Evolutionary conservation across 2,797 vertebrate genomes (phyloP).

Genomic region (Ceyx erithaca): DNA sequence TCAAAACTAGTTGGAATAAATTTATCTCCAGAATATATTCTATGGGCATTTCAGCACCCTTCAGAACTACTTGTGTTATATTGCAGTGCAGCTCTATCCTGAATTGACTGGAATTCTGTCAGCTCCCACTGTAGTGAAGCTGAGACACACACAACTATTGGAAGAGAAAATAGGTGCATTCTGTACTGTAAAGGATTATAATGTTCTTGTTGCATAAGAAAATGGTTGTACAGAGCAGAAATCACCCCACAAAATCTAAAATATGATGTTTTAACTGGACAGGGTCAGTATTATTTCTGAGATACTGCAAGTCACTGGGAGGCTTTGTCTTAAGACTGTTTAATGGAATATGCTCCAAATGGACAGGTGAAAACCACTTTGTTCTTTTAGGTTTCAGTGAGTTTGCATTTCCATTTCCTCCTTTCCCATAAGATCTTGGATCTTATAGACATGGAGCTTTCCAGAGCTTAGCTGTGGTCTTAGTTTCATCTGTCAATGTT

Average conservation of each 20-base stretch:
- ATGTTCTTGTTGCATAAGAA: neutral
- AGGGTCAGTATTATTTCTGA: neutral
- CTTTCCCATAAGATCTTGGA: neutral
- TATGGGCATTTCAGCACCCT: neutral
- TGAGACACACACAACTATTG: neutral
- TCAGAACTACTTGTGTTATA: neutral
- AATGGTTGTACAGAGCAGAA: neutral
- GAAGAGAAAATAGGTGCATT: neutral
- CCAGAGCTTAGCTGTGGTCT: neutral
- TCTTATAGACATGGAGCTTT: neutral
- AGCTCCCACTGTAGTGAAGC: neutral
- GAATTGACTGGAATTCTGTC: neutral
- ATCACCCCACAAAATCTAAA: neutral
- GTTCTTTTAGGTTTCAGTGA: neutral
- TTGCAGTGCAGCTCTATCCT: neutral
- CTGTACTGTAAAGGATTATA: neutral
- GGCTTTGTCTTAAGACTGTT: rapidly evolving
- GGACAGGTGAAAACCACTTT: neutral
- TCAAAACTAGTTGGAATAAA: neutral
- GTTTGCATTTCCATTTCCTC: neutral
- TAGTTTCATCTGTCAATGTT: neutral
- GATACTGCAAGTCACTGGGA: neutral
- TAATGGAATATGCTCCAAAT: neutral
- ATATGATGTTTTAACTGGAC: rapidly evolving
- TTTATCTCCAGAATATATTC: neutral